Base-by-base conservation (phyloP, 1,140 invertebrate genomes). In the Cyclina sinensis region DNA sequence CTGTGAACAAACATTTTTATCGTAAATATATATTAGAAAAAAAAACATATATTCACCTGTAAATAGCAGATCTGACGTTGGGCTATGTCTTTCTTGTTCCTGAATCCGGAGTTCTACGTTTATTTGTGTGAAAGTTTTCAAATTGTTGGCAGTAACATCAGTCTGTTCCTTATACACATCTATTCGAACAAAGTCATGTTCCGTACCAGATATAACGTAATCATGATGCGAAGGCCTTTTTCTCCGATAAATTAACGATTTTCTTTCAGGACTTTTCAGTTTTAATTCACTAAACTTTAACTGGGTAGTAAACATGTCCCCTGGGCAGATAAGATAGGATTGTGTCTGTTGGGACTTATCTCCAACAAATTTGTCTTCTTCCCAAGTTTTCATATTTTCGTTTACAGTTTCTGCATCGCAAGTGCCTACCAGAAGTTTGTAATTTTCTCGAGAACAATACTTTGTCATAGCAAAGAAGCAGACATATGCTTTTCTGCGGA, bases 381-480 rank as follows among this genome's bases (percentile, higher is more conserved):
- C 65, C 65, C 21, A 18, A 1, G 16, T 70, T 37, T 70, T 70
- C 12, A 70, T 3, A 70, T 70, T n/a, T 21, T 70, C 21, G 1
- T 70, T 39, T 5, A 37, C 32, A 1, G 24, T 18, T 37, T 37
- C 12, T 70, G 32, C 32, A 70, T 70, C 65, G 18, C 65, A 30
- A 4, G 37, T 14, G 18, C 30, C 65, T 16, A 70, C 65, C 24
- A 70, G 12, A 18, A 70, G 65, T 37, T 32, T 70, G 37, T 7
- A 70, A 1, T 2, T 37, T 12, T 37, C 65, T 9, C 32, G 14
- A 16, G 65, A 70, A 70, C 65, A 70, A 14, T 70, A 18, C 37
- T 70, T 70, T 3, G 73, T 78, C 27, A 78, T 11, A 9, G 43
- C 73, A 78, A 78, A 46, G 30, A 78, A 78, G 24, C 73, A 54